These are phyloP conservation scores for Plagiodera versicolora DNA, from an alignment of 2,888 invertebrate genomes.

Conservation along the genomic window DNA sequence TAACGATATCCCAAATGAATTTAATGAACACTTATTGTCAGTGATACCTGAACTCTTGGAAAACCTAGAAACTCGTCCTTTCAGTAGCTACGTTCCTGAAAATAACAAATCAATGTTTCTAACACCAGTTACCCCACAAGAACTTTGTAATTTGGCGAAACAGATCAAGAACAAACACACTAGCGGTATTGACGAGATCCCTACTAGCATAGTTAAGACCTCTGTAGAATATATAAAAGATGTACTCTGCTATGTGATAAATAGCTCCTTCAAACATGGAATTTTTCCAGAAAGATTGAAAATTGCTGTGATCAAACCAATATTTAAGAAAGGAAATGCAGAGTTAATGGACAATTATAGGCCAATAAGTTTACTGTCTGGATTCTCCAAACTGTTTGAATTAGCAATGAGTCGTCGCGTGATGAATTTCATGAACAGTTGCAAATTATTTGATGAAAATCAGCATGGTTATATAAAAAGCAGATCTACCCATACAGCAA, in stretches of 20 bases:
- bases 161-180: no score
- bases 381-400: constrained; percentile 4
- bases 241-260: not conserved
- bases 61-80: not conserved
- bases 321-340: constrained; percentile 1
- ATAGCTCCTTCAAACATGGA: not conserved
- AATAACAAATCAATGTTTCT: no score
- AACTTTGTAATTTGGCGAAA: no score
- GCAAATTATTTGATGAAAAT: not conserved
- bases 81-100: not conserved
- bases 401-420: not conserved
- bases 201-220: no score
- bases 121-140: no score
- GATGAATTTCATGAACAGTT: not conserved
- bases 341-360: constrained; percentile 3
- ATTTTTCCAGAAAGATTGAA: not conserved
- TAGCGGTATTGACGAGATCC: no score
- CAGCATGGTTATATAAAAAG: not conserved
- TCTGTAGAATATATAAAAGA: not conserved
- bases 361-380: not conserved
- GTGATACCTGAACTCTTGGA: not conserved
- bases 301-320: not conserved
- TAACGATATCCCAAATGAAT: not conserved
- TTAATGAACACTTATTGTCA: not conserved
- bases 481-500: not conserved